These are phyloP conservation scores for Astur gentilis DNA, from an alignment of 2,113 vertebrate genomes.

Conservation along the genomic window DNA sequence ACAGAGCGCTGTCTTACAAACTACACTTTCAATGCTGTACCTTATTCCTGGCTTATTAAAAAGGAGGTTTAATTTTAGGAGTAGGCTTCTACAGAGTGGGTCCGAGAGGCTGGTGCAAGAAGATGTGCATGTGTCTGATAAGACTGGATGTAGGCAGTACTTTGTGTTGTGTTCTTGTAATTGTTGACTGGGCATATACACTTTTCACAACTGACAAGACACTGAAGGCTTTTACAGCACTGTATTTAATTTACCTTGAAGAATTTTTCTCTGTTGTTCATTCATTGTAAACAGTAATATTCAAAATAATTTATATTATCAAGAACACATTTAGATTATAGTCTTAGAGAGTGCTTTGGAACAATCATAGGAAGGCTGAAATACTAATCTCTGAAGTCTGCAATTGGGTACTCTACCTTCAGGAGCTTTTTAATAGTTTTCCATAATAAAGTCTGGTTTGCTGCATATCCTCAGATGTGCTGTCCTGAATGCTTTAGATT, in stretches of 20 bases:
- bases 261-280: not conserved
- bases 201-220: not conserved
- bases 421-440: not conserved
- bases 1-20: not conserved
- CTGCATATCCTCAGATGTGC: not conserved
- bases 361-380: not conserved
- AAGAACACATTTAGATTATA: not conserved
- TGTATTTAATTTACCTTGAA: not conserved
- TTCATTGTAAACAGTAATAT: not conserved
- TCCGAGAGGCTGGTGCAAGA: not conserved
- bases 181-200: rapidly evolving
- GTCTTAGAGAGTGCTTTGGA: not conserved
- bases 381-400: not conserved
- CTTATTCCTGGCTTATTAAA: not conserved
- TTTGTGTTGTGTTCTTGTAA: not conserved
- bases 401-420: not conserved
- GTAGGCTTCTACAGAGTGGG: not conserved
- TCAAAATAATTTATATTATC: not conserved
- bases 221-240: not conserved
- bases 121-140: too few relatives aligned
- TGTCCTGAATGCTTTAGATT: not conserved
- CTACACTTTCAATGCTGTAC: rapidly evolving
- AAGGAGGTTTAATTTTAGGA: not conserved
- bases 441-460: not conserved
- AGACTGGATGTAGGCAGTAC: not conserved